Conservation (phyloP, 2,113 vertebrate genomes). For the Gallinago media region DNA sequence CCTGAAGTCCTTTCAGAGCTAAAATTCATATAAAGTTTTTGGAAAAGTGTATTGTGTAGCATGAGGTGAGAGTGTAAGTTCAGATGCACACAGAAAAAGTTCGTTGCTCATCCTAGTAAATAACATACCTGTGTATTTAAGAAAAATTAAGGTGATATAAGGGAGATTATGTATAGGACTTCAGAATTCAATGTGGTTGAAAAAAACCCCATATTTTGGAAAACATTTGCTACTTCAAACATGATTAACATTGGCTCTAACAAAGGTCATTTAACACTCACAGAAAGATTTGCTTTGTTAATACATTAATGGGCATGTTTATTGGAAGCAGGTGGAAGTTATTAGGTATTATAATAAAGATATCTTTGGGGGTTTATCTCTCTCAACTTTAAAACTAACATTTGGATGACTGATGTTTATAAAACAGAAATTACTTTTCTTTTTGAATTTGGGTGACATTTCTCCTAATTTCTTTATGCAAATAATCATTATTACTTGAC, state of each 20-base stretch:
- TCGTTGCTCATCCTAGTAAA: neutral
- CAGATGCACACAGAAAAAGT: neutral
- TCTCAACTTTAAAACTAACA: neutral
- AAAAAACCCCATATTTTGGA: too few species aligned
- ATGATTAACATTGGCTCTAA: neutral
- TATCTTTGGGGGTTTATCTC: neutral
- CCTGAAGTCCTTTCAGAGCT: neutral
- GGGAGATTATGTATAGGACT: neutral
- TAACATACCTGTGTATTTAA: neutral
- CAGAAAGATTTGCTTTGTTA: neutral
- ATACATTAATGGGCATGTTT: neutral
- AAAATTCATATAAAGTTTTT: neutral
- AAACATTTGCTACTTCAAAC: neutral
- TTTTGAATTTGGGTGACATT: neutral
- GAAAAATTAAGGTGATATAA: neutral
- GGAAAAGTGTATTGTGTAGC: neutral
- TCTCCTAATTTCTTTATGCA: neutral
- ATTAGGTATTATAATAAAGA: neutral
- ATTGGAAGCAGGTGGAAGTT: neutral
- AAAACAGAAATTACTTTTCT: neutral
- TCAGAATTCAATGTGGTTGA: neutral
- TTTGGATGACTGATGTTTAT: neutral
- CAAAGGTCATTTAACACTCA: neutral
- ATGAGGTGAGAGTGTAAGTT: neutral
- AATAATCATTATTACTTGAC: neutral